Conservation (phyloP, 2,113 vertebrate species). For the Amphilophus citrinellus region DNA sequence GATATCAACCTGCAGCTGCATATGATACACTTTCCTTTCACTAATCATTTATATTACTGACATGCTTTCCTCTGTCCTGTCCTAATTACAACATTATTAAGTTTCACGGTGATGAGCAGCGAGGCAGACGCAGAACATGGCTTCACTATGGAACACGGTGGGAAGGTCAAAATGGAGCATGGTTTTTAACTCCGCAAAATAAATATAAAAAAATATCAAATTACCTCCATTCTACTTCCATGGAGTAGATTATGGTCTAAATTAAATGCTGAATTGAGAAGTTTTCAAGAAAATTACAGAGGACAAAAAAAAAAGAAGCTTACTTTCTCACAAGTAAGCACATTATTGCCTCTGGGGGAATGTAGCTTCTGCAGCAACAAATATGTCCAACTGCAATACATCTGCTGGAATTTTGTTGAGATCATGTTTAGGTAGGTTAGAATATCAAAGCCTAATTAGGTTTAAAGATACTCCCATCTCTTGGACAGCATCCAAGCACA, state of each 20-base stretch:
- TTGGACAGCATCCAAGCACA: conserved; percentile 41
- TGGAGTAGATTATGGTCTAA: too few species aligned
- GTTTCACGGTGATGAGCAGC: conserved; percentile 28
- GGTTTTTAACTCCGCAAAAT: not conserved
- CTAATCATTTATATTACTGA: conserved; percentile 35
- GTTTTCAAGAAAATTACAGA: not conserved
- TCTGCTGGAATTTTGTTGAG: not conserved
- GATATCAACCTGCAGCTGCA: not conserved
- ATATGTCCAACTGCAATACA: conserved; percentile 11
- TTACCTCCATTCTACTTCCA: not conserved
- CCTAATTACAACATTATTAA: conserved; percentile 51
- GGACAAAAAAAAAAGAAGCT: not conserved
- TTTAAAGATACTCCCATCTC: conserved; percentile 35
- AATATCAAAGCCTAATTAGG: conserved; percentile 43
- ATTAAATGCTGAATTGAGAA: not conserved
- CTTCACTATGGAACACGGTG: not conserved
- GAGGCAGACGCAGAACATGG: not conserved
- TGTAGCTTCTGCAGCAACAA: not conserved
- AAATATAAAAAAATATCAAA: not conserved
- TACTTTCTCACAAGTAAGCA: not conserved
- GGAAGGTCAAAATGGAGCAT: not conserved
- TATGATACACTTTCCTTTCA: not conserved
- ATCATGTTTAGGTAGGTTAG: conserved; percentile 23
- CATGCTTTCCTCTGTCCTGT: conserved; percentile 28
- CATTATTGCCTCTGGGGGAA: not conserved